Conservation (phyloP, 2,888 invertebrate genomes). For the Athetis lepigone region DNA sequence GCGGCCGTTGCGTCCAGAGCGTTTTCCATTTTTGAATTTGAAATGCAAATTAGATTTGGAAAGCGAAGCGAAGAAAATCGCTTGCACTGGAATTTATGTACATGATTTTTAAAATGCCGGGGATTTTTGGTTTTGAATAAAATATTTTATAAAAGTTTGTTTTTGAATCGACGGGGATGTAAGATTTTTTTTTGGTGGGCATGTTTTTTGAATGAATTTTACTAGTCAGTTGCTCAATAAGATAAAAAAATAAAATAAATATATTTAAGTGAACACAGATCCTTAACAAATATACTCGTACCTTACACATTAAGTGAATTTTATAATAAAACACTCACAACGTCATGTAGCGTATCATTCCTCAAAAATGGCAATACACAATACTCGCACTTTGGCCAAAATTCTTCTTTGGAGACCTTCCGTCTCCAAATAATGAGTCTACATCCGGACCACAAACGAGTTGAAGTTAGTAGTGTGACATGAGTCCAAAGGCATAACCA, state of each 20-base stretch:
- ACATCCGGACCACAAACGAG: no score
- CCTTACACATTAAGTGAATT: no score
- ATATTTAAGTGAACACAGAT: no score
- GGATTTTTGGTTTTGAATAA: constrained; percentile 45
- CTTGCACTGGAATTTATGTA: constrained; percentile 52
- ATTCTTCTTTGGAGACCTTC: no score
- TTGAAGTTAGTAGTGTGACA: no score
- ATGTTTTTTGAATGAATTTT: background rate
- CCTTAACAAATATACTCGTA: no score
- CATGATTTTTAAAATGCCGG: constrained; percentile 43
- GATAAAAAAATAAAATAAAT: background rate
- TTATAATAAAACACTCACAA: no score
- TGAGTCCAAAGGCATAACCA: no score
- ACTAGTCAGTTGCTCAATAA: background rate
- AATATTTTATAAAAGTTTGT: constrained; percentile 29
- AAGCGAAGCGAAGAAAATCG: constrained; percentile 59
- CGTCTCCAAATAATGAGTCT: no score
- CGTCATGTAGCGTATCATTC: no score
- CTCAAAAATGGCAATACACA: no score
- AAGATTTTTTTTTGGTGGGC: background rate
- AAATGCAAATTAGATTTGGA: constrained; percentile 64
- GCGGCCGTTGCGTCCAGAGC: constrained; percentile 52
- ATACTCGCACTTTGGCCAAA: no score
- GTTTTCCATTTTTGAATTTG: constrained; percentile 69
- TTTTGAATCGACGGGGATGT: constrained; percentile 16